phyloP scores from a whole-genome alignment of 1,140 invertebrate genomes.

The Carposina sasakii region DNA sequence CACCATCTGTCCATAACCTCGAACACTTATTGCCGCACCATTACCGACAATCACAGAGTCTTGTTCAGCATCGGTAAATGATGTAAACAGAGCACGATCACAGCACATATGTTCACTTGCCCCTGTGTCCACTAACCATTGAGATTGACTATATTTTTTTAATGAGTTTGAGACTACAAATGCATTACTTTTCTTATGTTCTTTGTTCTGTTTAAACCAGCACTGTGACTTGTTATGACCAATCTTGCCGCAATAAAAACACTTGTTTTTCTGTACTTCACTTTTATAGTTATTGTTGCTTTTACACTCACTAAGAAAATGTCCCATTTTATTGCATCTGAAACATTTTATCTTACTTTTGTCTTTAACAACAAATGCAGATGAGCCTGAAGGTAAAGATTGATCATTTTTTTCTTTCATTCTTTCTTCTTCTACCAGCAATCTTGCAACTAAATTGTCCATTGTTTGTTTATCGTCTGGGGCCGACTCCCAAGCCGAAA shows the following conservation, averaged over 20 bases:
- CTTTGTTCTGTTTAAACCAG: neutral
- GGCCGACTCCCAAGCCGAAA: too few relatives aligned
- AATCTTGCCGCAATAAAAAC: slow-evolving; percentile 6
- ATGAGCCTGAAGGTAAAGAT: too few relatives aligned
- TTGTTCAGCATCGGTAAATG: too few relatives aligned
- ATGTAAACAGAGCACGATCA: too few relatives aligned
- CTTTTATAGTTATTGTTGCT: too few relatives aligned
- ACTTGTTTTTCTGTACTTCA: slow-evolving; percentile 4
- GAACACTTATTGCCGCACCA: too few relatives aligned
- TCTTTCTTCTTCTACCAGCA: slow-evolving; percentile 27
- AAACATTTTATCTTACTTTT: slow-evolving; percentile 20
- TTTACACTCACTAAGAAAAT: slow-evolving; percentile 15
- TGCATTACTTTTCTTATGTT: neutral
- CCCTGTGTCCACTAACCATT: slow-evolving; percentile 15
- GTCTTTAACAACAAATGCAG: too few relatives aligned
- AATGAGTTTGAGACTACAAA: neutral
- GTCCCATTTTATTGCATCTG: slow-evolving; percentile 16
- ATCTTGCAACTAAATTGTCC: slow-evolving; percentile 31
- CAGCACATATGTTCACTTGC: slow-evolving; percentile 23
- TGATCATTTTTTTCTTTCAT: too few relatives aligned
- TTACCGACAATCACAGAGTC: too few relatives aligned
- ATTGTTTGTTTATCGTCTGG: slow-evolving; percentile 26
- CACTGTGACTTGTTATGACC: slow-evolving; percentile 7
- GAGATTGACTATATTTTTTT: neutral
- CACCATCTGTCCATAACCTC: too few relatives aligned